Base-by-base conservation (phyloP, 2,797 vertebrate species). In the Adelosebastes latens region DNA sequence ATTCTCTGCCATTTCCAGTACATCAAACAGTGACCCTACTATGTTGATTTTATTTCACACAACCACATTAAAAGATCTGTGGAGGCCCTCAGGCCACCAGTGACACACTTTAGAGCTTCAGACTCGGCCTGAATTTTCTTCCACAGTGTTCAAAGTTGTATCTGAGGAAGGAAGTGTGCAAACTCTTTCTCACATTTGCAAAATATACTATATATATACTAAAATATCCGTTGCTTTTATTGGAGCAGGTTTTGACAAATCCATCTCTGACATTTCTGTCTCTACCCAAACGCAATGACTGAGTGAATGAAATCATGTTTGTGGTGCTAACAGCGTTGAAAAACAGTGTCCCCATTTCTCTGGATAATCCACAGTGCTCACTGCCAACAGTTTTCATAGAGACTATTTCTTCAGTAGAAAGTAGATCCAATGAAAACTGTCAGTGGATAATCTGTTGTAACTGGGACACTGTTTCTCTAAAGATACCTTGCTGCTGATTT, bases 21-120 rank as follows among this genome's bases (percentile, higher is more conserved):
- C 75, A 90, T 92, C 87, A 90, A 84, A 80, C 76, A 79, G 65
- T 58, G 76, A 81, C 72, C 77, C 56, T 22, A 63, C 25, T 55
- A 61, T 80, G 84, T 82, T 84, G 82, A 77, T 83, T 89, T 90
- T 80, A 87, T 83, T 90, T 71, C 80, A 83, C 77, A 76, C 58
- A 75, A 53, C n/a, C 53, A 55, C 81, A 79, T 75, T 77, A 74
- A 42, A 70, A 72, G 62, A 82, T 87, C 31, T 69, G 82, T 16
- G 24, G 12, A 81, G 75, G 76, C 90, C 90, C 79, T 16, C 20
- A 7, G 88, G 88, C 85, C 69, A 68, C 16, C 65, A 63, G 86
- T 88, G 80, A 84, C 86, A 91, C 86, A 91, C 83, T 92, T 92
- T 64, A 59, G 6, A 82, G 73, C 60, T 83, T 74, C 18, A 71